Conservation (phyloP, 2,797 vertebrate species). For the Delichon dasypus region DNA sequence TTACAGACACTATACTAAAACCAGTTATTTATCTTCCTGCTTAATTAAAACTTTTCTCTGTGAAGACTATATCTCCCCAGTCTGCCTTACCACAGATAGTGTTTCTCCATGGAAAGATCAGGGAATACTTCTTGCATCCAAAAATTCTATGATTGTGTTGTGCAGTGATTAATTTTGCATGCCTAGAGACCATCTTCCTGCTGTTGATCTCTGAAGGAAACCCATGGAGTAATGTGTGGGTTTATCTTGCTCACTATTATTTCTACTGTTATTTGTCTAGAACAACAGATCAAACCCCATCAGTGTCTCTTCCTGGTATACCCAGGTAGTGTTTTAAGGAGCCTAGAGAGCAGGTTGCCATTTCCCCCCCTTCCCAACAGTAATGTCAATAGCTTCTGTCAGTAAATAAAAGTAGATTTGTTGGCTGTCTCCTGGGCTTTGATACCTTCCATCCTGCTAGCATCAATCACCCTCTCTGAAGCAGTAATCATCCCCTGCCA, state of each 20-base stretch:
- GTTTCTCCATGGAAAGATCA: constrained; percentile 28
- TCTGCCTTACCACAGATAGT: background rate
- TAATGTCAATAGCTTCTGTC: constrained; percentile 50
- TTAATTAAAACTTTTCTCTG: constrained; percentile 45
- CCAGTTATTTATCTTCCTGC: constrained; percentile 9
- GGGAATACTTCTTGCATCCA: constrained; percentile 7
- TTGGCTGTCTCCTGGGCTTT: background rate
- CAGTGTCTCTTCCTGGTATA: constrained; percentile 1
- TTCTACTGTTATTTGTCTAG: constrained; percentile 35
- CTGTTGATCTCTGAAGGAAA: constrained; percentile 36
- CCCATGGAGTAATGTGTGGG: background rate
- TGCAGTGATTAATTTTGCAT: constrained; percentile 29
- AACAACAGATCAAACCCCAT: constrained; percentile 7
- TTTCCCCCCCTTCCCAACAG: background rate
- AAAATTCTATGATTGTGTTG: background rate
- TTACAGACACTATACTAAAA: constrained; percentile 8
- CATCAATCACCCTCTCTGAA: constrained; percentile 53
- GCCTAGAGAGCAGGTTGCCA: constrained; percentile 20
- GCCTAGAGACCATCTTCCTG: constrained; percentile 25
- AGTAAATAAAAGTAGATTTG: constrained; percentile 45
- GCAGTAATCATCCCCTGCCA: constrained; percentile 22
- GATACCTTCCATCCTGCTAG: constrained; percentile 1
- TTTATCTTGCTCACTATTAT: constrained; percentile 29
- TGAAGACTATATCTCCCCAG: constrained; percentile 5
- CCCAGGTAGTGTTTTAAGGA: constrained; percentile 42